Evolutionary conservation across 2,888 invertebrate species (phyloP).

Genomic region (Sphaerophoria taeniata): DNA sequence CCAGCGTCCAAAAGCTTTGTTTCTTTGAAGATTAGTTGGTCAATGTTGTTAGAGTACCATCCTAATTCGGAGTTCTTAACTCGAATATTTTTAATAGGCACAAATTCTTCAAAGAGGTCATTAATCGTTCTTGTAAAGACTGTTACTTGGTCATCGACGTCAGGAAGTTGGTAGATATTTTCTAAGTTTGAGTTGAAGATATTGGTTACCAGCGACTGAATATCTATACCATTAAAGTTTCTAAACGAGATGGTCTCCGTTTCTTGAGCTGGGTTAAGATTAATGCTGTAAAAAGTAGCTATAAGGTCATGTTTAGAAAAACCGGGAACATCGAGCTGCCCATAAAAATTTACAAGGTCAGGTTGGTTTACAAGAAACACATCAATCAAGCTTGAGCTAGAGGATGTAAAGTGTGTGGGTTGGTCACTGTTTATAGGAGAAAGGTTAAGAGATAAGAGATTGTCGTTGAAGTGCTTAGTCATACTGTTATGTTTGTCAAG

Average conservation of each 20-base stretch:
- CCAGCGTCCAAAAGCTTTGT: not conserved
- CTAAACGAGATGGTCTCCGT: not conserved
- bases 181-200: not conserved
- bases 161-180: not conserved
- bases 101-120: not conserved
- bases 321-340: not conserved
- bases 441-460: constrained; percentile 1
- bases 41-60: not conserved
- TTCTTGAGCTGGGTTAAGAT: not conserved
- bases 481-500: not conserved
- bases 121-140: not conserved
- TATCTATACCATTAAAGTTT: not conserved
- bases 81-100: not conserved
- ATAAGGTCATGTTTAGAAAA: not conserved
- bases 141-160: not conserved
- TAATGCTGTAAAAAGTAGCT: not conserved
- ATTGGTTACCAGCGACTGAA: not conserved
- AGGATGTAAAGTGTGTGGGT: not conserved
- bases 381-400: not conserved
- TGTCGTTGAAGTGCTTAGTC: not conserved
- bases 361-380: not conserved
- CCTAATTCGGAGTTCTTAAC: not conserved
- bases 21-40: not conserved
- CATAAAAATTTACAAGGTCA: not conserved
- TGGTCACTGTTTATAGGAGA: not conserved